Percentiles rank a stretch among this genome's conserved stretches.
Evolutionary conservation across 2,888 invertebrate genomes (phyloP).

Genomic region (Heliconius aoede): DNA sequence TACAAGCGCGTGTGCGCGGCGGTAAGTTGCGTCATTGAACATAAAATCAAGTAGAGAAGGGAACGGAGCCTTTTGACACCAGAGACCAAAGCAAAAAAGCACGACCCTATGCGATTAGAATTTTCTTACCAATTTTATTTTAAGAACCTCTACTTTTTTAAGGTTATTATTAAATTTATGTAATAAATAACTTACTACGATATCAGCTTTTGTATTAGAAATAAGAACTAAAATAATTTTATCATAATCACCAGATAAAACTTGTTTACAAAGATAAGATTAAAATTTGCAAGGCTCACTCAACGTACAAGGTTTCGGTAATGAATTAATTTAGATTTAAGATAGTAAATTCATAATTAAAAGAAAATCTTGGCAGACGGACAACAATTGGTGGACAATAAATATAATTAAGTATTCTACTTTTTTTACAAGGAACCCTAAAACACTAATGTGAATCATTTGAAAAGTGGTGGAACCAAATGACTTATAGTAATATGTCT

Average conservation of each 20-base stretch:
- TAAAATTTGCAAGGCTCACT: constrained; percentile 47
- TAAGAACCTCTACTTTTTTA: neutral
- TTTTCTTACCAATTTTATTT: neutral
- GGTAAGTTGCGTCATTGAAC: no score
- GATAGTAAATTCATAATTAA: neutral
- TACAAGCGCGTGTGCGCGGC: no score
- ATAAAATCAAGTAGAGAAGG: no score
- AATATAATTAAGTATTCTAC: neutral
- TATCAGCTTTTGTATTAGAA: constrained; percentile 30
- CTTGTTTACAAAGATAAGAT: constrained; percentile 47
- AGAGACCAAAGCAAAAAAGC: no score
- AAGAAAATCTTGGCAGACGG: neutral
- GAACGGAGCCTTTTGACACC: no score
- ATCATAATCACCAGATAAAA: constrained; percentile 47
- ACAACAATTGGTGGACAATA: neutral
- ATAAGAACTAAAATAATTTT: constrained; percentile 30
- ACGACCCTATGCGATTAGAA: neutral
- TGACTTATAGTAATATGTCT: neutral
- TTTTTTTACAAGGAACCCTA: neutral
- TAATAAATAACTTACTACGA: constrained; percentile 9
- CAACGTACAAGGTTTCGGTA: constrained; percentile 43
- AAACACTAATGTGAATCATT: neutral
- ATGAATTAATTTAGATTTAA: constrained; percentile 11
- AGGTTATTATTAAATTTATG: neutral
- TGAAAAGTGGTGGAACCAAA: neutral